These are phyloP conservation scores for Castor canadensis DNA, from an alignment of 2,113 vertebrate species.

Conservation along the genomic window DNA sequence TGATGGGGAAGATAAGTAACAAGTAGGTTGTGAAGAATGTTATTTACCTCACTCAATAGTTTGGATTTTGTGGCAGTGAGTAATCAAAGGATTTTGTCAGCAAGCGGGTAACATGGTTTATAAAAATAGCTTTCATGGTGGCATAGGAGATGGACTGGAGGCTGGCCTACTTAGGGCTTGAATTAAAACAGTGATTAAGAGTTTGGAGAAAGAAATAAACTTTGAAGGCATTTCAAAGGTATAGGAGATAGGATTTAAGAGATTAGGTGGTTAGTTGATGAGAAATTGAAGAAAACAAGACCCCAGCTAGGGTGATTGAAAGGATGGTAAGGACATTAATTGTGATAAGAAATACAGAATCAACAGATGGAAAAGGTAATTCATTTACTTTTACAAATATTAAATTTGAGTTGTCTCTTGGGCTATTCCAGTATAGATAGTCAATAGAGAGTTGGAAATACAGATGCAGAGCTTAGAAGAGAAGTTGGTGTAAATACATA, in stretches of 20 bases:
- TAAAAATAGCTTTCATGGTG: neutral
- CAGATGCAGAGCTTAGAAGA: neutral
- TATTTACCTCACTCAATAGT: neutral
- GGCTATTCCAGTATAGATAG: neutral
- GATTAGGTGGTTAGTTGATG: neutral
- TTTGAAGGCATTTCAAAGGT: neutral
- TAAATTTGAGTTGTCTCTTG: neutral
- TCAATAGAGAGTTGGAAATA: neutral
- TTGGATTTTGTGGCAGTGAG: neutral
- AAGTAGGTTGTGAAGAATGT: neutral
- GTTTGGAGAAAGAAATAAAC: neutral
- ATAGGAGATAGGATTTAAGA: neutral
- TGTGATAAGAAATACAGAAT: neutral
- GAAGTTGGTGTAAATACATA: neutral
- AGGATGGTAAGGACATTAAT: neutral
- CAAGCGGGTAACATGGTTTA: neutral
- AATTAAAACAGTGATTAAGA: neutral
- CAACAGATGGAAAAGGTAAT: neutral
- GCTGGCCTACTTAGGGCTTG: neutral
- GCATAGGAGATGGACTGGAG: neutral
- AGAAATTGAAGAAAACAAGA: neutral
- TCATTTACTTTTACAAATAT: neutral
- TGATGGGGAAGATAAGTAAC: neutral
- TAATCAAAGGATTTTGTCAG: slow-evolving; percentile 3
- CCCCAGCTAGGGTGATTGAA: neutral